Conservation (phyloP, 2,888 invertebrate genomes). For the Loripinus fragilis region DNA sequence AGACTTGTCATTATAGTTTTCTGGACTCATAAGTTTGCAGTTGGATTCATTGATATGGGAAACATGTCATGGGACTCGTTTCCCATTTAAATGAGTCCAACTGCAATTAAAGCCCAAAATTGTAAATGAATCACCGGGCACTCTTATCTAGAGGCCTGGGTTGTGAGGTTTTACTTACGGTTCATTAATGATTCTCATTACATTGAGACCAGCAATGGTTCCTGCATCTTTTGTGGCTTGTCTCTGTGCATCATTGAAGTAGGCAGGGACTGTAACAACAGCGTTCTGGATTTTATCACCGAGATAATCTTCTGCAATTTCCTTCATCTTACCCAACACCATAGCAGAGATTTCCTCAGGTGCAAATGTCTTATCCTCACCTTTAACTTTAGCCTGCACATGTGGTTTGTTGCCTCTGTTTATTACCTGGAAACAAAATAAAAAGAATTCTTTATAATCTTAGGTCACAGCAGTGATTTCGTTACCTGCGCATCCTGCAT, state of each 20-base stretch:
- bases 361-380: conserved; percentile 90
- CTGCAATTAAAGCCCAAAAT: no score
- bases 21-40: no score
- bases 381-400: conserved; percentile 87
- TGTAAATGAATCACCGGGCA: no score
- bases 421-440: conserved; percentile 84
- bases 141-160: no score
- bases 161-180: conserved; percentile 73
- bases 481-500: no score
- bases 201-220: conserved; percentile 94
- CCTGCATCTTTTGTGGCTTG: conserved; percentile 99
- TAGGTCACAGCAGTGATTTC: no score
- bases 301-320: conserved; percentile 97
- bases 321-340: conserved; percentile 99
- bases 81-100: no score
- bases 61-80: no score
- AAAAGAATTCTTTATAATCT: no score
- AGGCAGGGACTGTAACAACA: conserved; percentile 97
- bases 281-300: conserved; percentile 95
- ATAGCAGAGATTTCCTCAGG: conserved; percentile 99
- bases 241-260: conserved; percentile 99
- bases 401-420: conserved; percentile 96
- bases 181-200: conserved; percentile 99
- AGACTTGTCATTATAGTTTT: no score
- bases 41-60: no score